phyloP scores from a whole-genome alignment of 2,797 vertebrate genomes.

The Enteromius argenteus region DNA sequence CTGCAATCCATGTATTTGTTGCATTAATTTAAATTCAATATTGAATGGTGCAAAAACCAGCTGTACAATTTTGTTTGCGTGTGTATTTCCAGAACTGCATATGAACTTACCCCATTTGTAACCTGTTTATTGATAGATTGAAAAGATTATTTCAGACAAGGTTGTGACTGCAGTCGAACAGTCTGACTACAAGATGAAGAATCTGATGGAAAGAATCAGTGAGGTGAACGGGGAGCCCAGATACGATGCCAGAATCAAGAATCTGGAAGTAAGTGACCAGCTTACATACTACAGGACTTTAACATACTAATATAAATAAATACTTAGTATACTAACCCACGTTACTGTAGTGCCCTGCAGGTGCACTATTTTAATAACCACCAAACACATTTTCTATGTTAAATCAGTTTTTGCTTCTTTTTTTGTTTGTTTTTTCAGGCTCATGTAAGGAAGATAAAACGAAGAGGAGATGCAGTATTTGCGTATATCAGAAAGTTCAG shows the following conservation, averaged over 20 bases:
- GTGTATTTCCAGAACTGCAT: too few relatives aligned
- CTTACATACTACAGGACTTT: background rate
- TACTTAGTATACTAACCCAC: background rate
- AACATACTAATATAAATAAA: too few relatives aligned
- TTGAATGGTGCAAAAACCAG: background rate
- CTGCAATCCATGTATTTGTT: background rate
- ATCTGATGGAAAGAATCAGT: constrained; percentile 55
- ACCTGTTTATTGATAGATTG: constrained; percentile 62
- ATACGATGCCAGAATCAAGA: constrained; percentile 63
- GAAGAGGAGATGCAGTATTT: constrained; percentile 68
- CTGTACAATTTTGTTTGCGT: background rate
- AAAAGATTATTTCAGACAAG: constrained; percentile 67
- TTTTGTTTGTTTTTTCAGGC: constrained; percentile 57
- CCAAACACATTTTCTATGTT: background rate
- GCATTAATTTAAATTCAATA: background rate
- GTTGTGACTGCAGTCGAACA: constrained; percentile 57
- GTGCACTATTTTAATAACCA: background rate
- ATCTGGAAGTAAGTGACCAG: constrained; percentile 68
- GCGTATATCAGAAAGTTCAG: constrained; percentile 50
- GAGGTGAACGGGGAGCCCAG: constrained; percentile 52
- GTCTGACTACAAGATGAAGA: constrained; percentile 59
- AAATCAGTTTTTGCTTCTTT: background rate
- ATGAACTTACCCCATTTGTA: background rate
- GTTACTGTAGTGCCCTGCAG: background rate
- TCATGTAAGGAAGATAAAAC: constrained; percentile 65